Evolutionary conservation across 2,797 vertebrate species (phyloP), one percentile per base, ranked within the genome.

Genomic region (Parauchenoglanis punctatus): DNA sequence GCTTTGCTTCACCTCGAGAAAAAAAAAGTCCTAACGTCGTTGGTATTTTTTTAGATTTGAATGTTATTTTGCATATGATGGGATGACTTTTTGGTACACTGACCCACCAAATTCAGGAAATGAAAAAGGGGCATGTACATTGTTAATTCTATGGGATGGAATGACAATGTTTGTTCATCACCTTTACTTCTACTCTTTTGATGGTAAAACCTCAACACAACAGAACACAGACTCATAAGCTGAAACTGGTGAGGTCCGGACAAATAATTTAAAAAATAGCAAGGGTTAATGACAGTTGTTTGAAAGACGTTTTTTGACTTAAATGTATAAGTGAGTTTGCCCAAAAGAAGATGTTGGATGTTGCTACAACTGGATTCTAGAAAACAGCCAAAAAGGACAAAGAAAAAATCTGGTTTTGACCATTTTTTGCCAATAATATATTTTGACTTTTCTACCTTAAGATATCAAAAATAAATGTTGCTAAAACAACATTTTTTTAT

Each of bases 11-110:
- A 40, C 40, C 40, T 40, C 40, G 40, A 40, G 40, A 40, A 40
- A 40, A 40, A 40, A 40, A 40, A 40, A 40, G 40, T 40, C 40
- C 40, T 40, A 40, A 4, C 46, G 8, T 54, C 46, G 5, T 28
- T 52, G 25, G 25, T 40, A n/a, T 52, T 76, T 76, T 76, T 46
- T n/a, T 76, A 76, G 11, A 76, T 76, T 76, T 76, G 73, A 6
- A 12, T 46, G 13, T 25, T 44, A 46, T 46, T 73, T 46, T 73
- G 44, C 49, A 76, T 76, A 2, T 49, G 12, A n/a, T n/a, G 25
- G 25, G 40, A 40, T 40, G 3, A 3, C 25, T 28, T 76, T 28
- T 8, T 73, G 23, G 73, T 52, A 25, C 1, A 1, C 0, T n/a
- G 2, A 3, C 46, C 25, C 28, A 28, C 73, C 46, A n/a, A 52